Evolutionary conservation across 2,888 invertebrate genomes (phyloP).

Genomic region (Drepanosiphum platanoidis): DNA sequence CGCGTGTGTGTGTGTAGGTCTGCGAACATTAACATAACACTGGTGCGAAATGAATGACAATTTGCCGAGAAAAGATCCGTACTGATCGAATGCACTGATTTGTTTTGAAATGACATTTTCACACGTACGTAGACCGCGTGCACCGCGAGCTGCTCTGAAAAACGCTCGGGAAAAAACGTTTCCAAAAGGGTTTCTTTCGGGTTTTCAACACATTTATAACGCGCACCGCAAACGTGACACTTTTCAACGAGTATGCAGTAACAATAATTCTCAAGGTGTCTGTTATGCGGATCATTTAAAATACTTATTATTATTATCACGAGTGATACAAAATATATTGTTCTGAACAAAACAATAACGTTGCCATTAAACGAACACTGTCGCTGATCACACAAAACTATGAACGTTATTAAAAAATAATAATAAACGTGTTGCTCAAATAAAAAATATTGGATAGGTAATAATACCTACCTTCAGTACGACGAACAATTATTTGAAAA

Average conservation of each 20-base stretch:
- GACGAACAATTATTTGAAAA: neutral
- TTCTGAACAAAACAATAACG: too few relatives aligned
- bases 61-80: constrained; percentile 21
- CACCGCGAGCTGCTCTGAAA: neutral
- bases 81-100: constrained; percentile 27
- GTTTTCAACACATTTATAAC: neutral
- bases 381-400: too few relatives aligned
- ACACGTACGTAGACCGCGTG: neutral
- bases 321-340: too few relatives aligned
- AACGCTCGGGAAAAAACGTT: neutral
- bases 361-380: too few relatives aligned
- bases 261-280: too few relatives aligned
- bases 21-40: constrained; percentile 52
- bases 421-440: too few relatives aligned
- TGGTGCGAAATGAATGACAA: constrained; percentile 24
- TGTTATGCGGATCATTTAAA: too few relatives aligned
- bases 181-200: neutral
- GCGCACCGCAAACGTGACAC: neutral
- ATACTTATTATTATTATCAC: too few relatives aligned
- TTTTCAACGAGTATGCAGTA: neutral
- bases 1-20: neutral
- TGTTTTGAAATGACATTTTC: constrained; percentile 37
- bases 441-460: too few relatives aligned
- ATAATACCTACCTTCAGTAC: too few relatives aligned
- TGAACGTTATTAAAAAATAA: too few relatives aligned